A percentile compares a stretch with the other conserved stretches of the same genome.
These are phyloP conservation scores for Trogon melanurus DNA, from an alignment of 2,113 vertebrate species.

Conservation along the genomic window DNA sequence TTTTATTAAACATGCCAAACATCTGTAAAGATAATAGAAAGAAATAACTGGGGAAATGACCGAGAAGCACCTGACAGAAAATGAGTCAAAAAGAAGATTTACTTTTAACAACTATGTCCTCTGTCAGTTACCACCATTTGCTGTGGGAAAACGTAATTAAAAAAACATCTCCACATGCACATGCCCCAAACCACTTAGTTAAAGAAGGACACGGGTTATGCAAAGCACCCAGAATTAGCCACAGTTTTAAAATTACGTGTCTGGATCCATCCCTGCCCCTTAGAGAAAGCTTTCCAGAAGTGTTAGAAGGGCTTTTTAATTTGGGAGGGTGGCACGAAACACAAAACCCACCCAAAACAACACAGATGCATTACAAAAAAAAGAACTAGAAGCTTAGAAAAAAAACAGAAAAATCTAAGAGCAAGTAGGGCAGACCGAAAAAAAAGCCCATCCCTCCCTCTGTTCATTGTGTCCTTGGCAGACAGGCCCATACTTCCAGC, in stretches of 20 bases:
- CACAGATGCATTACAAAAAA: background rate
- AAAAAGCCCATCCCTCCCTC: conserved; percentile 32
- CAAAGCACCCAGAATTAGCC: background rate
- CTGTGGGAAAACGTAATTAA: background rate
- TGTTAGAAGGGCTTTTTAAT: background rate
- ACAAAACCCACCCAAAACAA: background rate
- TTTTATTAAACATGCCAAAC: background rate
- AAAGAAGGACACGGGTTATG: background rate
- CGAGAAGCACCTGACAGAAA: background rate
- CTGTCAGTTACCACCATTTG: fast-evolving
- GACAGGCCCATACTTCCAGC: background rate
- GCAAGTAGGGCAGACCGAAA: conserved; percentile 47
- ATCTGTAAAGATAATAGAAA: background rate
- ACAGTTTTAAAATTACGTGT: background rate
- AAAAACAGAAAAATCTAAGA: background rate
- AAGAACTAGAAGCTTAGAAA: background rate
- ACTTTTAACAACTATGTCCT: background rate
- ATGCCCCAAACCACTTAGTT: background rate
- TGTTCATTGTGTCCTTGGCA: conserved; percentile 58
- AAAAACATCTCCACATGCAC: background rate
- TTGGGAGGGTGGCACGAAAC: fast-evolving
- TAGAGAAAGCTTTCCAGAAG: background rate
- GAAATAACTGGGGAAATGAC: background rate
- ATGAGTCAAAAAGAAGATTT: background rate
- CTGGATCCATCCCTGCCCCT: background rate